Evolutionary conservation across 2,797 vertebrate species (phyloP), one percentile per base, ranked within the genome.

Genomic region (Carduelis carduelis): DNA sequence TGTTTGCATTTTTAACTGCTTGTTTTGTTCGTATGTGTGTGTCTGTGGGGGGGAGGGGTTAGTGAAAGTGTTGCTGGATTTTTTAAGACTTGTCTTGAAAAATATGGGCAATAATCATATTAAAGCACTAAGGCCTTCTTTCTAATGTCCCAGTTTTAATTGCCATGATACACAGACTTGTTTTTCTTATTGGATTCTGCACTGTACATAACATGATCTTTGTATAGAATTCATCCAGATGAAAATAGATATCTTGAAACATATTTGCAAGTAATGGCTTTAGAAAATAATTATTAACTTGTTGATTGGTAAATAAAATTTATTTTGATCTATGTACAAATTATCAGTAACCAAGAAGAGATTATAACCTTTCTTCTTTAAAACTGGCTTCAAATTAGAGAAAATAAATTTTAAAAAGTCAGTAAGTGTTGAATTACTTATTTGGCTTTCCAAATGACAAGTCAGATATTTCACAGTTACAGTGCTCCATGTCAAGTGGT

Each of bases 401-500:
- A 43, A 56, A 87, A 46, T 30, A 28, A 47, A 32, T 30, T 34
- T n/a, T 7, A 3, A 19, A 22, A 46, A 78, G 57, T 35, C 44
- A 47, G 4, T 7, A 69, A 65, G 7, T 43, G 4, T 27, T n/a
- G 14, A 92, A 41, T 76, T 92, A 72, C 20, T 55, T 9, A 52
- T 64, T 56, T 63, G 65, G 6, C 11, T 56, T 94, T 94, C 20
- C 66, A 87, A 68, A 81, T 76, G 11, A 46, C 15, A 92, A 64
- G 24, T 24, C 30, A 76, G 28, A 46, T 24, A 56, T 76, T 71
- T 56, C 56, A 49, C 35, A 49, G 17, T 53, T 46, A 1, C 9
- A 65, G n/a, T 30, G 19, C 24, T 61, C 83, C n/a, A 64, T 41
- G 72, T 95, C 94, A 94, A 94, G 83, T 69, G 92, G 97, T 96